A percentile compares a stretch with the other conserved stretches of the same genome.
These are phyloP conservation scores for Xestia ashworthii DNA, from an alignment of 2,888 invertebrate genomes.

Conservation along the genomic window DNA sequence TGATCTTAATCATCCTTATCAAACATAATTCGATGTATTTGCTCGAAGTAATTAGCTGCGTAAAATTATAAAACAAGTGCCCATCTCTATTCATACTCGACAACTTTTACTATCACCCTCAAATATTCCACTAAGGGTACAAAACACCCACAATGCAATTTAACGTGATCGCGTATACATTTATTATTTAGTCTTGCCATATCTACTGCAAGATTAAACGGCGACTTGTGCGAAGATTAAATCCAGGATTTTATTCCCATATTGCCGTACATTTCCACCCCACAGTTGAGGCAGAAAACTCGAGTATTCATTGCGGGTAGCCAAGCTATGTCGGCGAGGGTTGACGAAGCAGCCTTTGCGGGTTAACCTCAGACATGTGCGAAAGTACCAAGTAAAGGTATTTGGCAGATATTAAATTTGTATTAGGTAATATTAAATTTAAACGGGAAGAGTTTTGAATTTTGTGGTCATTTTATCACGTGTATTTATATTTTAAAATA, in stretches of 20 bases:
- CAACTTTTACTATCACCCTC: conserved; percentile 55
- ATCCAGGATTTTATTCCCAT: conserved; percentile 89
- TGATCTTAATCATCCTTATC: conserved; percentile 52
- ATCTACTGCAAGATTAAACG: conserved; percentile 89
- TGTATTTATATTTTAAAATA: neutral
- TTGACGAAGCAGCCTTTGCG: conserved; percentile 71
- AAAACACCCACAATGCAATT: conserved; percentile 81
- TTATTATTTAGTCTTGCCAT: conserved; percentile 88
- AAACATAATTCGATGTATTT: conserved; percentile 55
- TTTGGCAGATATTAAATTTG: conserved; percentile 49
- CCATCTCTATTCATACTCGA: conserved; percentile 31
- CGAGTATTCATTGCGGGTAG: conserved; percentile 89
- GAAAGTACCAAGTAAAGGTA: conserved; percentile 35
- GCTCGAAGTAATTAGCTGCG: conserved; percentile 34
- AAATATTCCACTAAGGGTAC: conserved; percentile 58
- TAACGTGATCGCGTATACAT: conserved; percentile 85
- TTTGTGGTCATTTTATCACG: neutral
- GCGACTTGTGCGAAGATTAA: conserved; percentile 88
- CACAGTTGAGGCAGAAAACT: conserved; percentile 85
- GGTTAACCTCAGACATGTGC: conserved; percentile 62
- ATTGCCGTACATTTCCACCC: conserved; percentile 86
- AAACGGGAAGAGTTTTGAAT: neutral
- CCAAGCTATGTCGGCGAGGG: conserved; percentile 80
- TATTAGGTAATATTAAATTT: conserved; percentile 29
- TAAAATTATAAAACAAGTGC: conserved; percentile 36